Base-by-base conservation (phyloP, 2,797 vertebrate genomes). In the Hephaestus fuliginosus region DNA sequence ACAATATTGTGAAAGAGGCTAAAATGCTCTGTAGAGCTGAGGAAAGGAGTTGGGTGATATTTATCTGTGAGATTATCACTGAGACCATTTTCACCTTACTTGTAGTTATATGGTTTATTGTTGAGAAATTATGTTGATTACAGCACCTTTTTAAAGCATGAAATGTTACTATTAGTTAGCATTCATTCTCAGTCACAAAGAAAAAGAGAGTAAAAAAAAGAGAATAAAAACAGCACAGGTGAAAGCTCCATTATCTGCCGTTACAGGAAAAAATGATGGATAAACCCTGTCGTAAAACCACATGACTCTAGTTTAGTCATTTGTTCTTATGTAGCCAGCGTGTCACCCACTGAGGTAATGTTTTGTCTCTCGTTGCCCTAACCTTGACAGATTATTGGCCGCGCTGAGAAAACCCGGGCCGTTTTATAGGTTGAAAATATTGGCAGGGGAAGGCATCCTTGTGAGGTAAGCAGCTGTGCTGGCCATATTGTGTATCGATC, bases 401-500 rank as follows among this genome's bases (percentile, higher is more conserved):
- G 39, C 52, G 84, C 86, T 30, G 93, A 83, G 86, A 89, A 81
- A 78, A 82, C 60, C 62, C 20, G 49, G 87, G 94, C 82, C 70
- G 84, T 94, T 96, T 95, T 91, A 94, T 92, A 79, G 93, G 85
- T 93, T 92, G 88, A 94, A 93, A 95, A 86, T 96, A 97, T 97
- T 94, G 95, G 90, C 95, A 93, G 92, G 95, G 74, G 74, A 91
- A 90, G 88, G 90, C 92, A 90, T 94, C 88, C 85, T 88, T 87
- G 91, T 88, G 94, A 94, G 92, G 89, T 94, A 95, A 96, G 95
- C 94, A 96, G 94, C 96, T 96, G 96, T 86, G 89, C 93, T 93
- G 94, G 94, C 80, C 92, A 93, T 96, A 97, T 96, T 96, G 94
- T 72, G 78, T 97, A 97, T 97, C 86, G 97, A 98, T 97, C 93